Percentiles rank a stretch among this genome's conserved stretches.
Conservation (phyloP, 2,113 vertebrate genomes). For the Rhea americana region DNA sequence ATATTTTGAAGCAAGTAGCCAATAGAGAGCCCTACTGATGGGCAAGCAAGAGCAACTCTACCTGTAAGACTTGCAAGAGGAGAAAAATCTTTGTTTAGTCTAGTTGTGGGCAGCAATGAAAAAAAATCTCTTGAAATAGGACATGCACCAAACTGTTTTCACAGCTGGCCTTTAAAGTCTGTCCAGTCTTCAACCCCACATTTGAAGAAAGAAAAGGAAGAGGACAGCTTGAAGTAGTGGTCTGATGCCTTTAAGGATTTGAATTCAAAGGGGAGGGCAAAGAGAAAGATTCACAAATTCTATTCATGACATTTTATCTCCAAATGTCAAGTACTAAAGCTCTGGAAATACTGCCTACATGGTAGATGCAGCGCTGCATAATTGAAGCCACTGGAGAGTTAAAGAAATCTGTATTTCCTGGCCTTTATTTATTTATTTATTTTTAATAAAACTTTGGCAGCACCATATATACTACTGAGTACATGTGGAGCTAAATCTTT, state of each 20-base stretch:
- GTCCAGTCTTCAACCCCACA: neutral
- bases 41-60: neutral
- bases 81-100: neutral
- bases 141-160: neutral
- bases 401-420: conserved; percentile 46
- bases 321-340: conserved; percentile 68
- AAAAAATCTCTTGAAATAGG: neutral
- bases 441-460: conserved; percentile 47
- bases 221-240: neutral
- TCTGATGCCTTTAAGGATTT: conserved; percentile 37
- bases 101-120: neutral
- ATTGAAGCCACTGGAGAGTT: conserved; percentile 31
- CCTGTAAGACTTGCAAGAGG: neutral
- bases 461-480: neutral
- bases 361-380: conserved; percentile 22
- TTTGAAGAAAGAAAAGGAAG: neutral
- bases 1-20: neutral
- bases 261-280: neutral
- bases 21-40: neutral
- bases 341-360: conserved; percentile 49
- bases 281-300: conserved; percentile 36
- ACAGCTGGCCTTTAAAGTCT: neutral
- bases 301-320: conserved; percentile 62
- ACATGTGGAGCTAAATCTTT: neutral
- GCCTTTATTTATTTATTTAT: conserved; percentile 10